phyloP scores from a whole-genome alignment of 2,888 invertebrate genomes.

The Blera fallax region DNA sequence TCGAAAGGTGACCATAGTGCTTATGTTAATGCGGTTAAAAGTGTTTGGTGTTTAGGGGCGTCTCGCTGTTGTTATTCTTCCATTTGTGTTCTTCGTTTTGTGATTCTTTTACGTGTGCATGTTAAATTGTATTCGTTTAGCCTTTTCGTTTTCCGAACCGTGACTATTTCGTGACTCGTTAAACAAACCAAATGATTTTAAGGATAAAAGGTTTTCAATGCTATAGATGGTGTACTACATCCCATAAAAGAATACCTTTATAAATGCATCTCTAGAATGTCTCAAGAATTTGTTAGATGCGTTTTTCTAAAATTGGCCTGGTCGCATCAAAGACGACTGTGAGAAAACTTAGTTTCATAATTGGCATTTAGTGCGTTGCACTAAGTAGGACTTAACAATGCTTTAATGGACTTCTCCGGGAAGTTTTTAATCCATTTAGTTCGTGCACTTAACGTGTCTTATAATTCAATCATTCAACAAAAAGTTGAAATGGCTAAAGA shows the following conservation, averaged over 20 bases:
- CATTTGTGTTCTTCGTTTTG: not conserved
- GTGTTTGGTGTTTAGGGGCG: slow-evolving; percentile 22
- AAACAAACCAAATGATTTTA: slow-evolving; percentile 16
- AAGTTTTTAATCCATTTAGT: too few species aligned
- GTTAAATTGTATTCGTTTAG: not conserved
- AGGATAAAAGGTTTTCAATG: slow-evolving; percentile 1
- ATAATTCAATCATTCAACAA: too few species aligned
- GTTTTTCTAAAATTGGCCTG: too few species aligned
- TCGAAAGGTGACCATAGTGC: slow-evolving; percentile 61
- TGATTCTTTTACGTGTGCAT: slow-evolving; percentile 23
- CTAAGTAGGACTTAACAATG: too few species aligned
- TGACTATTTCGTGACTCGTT: slow-evolving; percentile 35
- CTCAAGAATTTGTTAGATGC: not conserved
- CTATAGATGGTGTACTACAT: not conserved
- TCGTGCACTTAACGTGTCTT: too few species aligned
- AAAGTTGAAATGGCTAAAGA: too few species aligned
- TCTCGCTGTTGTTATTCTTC: not conserved
- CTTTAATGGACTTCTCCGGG: too few species aligned
- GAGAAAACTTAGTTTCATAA: too few species aligned
- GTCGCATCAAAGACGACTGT: too few species aligned
- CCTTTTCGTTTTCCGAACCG: not conserved
- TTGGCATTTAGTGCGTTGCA: too few species aligned
- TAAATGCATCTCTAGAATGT: not conserved
- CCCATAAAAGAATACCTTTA: too few species aligned
- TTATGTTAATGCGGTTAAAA: slow-evolving; percentile 68